Evolutionary conservation across 2,888 invertebrate species (phyloP).

Genomic region (Altica lythri): DNA sequence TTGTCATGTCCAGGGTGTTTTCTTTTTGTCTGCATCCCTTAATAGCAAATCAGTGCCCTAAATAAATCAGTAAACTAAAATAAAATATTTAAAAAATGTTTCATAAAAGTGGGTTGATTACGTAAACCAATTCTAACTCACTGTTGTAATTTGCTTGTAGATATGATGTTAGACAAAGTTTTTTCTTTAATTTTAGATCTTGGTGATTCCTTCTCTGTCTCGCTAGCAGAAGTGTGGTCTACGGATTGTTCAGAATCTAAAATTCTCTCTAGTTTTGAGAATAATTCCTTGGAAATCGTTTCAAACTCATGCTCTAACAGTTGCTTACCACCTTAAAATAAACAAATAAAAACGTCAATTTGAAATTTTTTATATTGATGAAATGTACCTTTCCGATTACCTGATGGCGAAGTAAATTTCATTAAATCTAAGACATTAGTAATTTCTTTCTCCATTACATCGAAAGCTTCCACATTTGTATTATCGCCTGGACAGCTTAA

Average conservation of each 20-base stretch:
- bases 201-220: slow-evolving; percentile 11
- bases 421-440: slow-evolving; percentile 44
- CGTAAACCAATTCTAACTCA: too few species aligned
- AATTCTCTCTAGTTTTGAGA: slow-evolving; percentile 38
- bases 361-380: too few species aligned
- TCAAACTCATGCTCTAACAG: slow-evolving; percentile 28
- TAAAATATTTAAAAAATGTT: too few species aligned
- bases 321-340: neutral
- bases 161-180: too few species aligned
- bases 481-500: slow-evolving; percentile 30
- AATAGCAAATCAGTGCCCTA: too few species aligned
- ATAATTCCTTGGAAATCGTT: slow-evolving; percentile 34
- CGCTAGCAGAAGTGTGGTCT: slow-evolving; percentile 28
- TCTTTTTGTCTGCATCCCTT: too few species aligned
- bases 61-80: too few species aligned
- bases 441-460: slow-evolving; percentile 48
- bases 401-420: too few species aligned
- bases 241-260: slow-evolving; percentile 34
- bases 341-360: too few species aligned
- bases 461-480: slow-evolving; percentile 42
- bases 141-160: neutral
- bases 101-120: too few species aligned
- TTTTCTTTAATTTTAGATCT: too few species aligned
- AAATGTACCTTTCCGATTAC: neutral
- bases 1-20: too few species aligned